Base-by-base conservation (phyloP, 2,113 vertebrate genomes). In the Piaya cayana region DNA sequence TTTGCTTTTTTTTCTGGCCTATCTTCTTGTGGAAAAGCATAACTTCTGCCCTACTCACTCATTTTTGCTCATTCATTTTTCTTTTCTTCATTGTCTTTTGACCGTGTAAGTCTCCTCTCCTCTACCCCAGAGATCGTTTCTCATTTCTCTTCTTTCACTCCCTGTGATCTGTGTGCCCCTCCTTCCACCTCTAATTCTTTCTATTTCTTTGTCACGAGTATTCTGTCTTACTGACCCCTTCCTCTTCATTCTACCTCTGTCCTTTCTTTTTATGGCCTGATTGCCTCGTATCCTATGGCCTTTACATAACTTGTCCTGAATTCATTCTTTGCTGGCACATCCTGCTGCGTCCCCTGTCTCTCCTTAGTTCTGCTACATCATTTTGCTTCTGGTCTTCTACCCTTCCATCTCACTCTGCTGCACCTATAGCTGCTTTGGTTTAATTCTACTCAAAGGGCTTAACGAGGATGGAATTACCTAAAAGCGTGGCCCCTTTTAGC, bases 51-150 rank as follows among this genome's bases (percentile, higher is more conserved):
- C 72, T 39, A 13, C 34, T 90, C 23, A 60, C 88, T 92, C 81
- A 45, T 86, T 95, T 92, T 50, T 77, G 21, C 59, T 77, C 45
- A 45, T 74, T 90, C 67, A 74, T 92, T 82, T 92, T 90, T 82
- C 67, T 84, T 90, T 68, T 77, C 60, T 70, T 77, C 37, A 5
- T 76, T 91, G 74, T 93, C 36, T 95, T 42, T 77, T 77, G 63
- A 39, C 68, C 0, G 0, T n/a, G 15, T 56, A 60, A 67, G 55
- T 81, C 56, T 83, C 25, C 71, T 74, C 64, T 88, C 14, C n/a
- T 74, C 69, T 63, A 58, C 14, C 45, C 47, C 25, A 23, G 76
- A 68, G 80, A 32, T 2, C 49, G 32, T 67, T 86, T 72, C 63
- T 89, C 34, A 2, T 2, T 90, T 90, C 29, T 92, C 36, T 76